Conservation (phyloP, 2,797 vertebrate species). For the Sebastiscus tertius region DNA sequence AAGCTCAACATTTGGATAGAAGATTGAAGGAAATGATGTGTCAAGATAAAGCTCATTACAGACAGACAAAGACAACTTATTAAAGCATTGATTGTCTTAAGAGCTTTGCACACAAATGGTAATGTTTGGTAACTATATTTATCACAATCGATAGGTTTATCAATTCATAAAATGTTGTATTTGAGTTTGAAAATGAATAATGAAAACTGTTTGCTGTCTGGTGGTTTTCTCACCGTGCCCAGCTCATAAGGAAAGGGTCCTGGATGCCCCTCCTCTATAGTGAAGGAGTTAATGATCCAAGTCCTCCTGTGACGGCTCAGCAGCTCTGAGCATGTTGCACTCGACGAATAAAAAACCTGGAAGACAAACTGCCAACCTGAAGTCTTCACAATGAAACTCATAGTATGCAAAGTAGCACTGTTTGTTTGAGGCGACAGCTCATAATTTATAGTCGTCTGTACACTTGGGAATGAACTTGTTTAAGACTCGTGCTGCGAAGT, state of each 20-base stretch:
- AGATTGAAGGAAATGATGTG: background rate
- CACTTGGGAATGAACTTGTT: background rate
- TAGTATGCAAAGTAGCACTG: background rate
- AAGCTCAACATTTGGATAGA: background rate
- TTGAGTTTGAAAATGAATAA: background rate
- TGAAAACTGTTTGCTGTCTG: background rate
- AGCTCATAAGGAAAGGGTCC: conserved; percentile 77
- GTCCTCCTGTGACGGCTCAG: conserved; percentile 61
- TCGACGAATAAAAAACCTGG: conserved; percentile 48
- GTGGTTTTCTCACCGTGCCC: conserved; percentile 64
- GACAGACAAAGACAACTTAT: background rate
- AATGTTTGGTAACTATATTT: background rate
- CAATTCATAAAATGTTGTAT: background rate
- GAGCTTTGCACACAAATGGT: background rate
- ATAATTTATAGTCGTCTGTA: background rate
- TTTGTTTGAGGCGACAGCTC: background rate
- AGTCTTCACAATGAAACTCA: background rate
- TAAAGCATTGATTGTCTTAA: background rate
- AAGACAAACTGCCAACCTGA: conserved; percentile 20
- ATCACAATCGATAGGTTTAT: background rate
- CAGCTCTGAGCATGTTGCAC: conserved; percentile 26
- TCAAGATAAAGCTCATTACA: background rate
- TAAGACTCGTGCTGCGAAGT: background rate
- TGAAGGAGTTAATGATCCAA: conserved; percentile 77
- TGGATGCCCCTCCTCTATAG: conserved; percentile 71